Percentiles rank a stretch among this genome's conserved stretches.
Evolutionary conservation across 2,888 invertebrate species (phyloP).

Genomic region (Lepidochrysops patricia): DNA sequence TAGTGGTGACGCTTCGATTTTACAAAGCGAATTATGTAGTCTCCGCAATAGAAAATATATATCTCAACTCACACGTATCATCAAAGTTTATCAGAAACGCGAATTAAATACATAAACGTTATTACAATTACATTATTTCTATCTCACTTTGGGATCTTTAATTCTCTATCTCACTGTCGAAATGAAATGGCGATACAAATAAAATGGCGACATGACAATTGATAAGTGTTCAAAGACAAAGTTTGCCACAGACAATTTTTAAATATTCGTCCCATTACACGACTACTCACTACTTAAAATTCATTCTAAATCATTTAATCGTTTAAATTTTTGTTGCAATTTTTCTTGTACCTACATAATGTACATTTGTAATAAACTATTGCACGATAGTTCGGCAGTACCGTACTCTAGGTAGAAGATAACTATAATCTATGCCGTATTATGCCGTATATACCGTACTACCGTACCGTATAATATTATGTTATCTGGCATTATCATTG

Average conservation of each 20-base stretch:
- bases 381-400: no score
- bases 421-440: no score
- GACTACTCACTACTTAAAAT: no score
- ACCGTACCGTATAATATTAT: no score
- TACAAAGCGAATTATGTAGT: not conserved
- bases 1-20: not conserved
- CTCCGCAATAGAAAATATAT: not conserved
- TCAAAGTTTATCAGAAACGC: not conserved
- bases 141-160: constrained; percentile 65
- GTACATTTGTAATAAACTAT: no score
- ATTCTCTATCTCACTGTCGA: constrained; percentile 70
- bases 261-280: not conserved
- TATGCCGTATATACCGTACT: no score
- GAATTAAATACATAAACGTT: constrained; percentile 19
- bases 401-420: no score
- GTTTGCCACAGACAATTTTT: not conserved
- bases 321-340: no score
- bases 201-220: constrained; percentile 52
- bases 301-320: no score
- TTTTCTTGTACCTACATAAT: no score
- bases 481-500: no score
- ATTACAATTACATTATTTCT: constrained; percentile 56
- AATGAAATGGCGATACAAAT: constrained; percentile 74
- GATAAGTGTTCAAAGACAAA: not conserved
- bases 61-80: not conserved